Evolutionary conservation across 2,888 invertebrate species (phyloP).

Genomic region (Sphaerophoria rueppellii): DNA sequence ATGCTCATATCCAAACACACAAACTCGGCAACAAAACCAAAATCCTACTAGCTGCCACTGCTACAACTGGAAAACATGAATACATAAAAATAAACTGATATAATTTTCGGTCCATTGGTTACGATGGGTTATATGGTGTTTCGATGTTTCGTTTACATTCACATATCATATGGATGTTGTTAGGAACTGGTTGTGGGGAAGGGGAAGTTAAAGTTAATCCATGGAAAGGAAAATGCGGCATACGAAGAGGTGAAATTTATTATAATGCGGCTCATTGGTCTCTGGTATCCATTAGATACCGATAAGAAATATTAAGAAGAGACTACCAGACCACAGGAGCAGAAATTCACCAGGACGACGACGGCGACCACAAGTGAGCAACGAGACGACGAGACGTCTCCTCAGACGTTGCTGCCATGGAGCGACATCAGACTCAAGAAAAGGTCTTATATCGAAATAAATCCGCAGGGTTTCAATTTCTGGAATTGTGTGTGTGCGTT

Average conservation of each 20-base stretch:
- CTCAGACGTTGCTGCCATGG: not conserved
- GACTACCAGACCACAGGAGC: too few relatives aligned
- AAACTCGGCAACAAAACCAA: not conserved
- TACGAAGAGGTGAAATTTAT: constrained; percentile 48
- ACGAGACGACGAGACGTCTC: not conserved
- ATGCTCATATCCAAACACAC: constrained; percentile 9
- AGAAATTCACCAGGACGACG: too few relatives aligned
- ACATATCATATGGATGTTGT: constrained; percentile 35
- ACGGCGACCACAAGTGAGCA: not conserved
- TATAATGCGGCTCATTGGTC: constrained; percentile 35
- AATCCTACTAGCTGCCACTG: not conserved
- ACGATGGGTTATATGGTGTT: constrained; percentile 44
- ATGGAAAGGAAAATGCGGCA: constrained; percentile 51
- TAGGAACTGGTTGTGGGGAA: not conserved
- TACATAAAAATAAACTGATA: constrained; percentile 64
- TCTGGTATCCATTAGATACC: constrained; percentile 22
- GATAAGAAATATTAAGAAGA: not conserved
- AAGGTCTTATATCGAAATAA: not conserved
- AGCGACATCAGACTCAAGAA: not conserved
- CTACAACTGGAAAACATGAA: constrained; percentile 65
- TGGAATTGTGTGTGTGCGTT: constrained; percentile 13
- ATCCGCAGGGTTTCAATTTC: constrained; percentile 5
- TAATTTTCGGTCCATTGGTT: constrained; percentile 67
- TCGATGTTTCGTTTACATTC: constrained; percentile 35
- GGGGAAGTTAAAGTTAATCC: constrained; percentile 8